phyloP scores from a whole-genome alignment of 2,797 vertebrate species.

The Poeciliopsis gracilis region DNA sequence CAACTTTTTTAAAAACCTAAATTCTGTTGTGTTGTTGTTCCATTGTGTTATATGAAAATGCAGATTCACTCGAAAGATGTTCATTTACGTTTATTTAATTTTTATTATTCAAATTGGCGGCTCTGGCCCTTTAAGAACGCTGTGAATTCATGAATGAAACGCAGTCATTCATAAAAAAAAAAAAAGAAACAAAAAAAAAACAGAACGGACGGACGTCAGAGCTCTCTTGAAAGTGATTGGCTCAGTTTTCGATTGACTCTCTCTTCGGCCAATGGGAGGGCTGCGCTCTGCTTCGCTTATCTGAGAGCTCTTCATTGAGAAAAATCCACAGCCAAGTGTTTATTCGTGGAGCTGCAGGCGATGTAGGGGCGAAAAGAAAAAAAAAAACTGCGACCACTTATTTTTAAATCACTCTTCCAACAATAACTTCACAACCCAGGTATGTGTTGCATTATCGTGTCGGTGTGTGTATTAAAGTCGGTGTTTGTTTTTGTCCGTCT shows the following conservation, averaged over 20 bases:
- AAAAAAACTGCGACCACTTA: constrained; percentile 31
- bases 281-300: constrained; percentile 11
- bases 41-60: background rate
- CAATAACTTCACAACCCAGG: constrained; percentile 37
- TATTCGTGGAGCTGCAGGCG: constrained; percentile 47
- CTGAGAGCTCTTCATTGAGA: constrained; percentile 75
- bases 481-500: background rate
- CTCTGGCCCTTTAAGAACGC: constrained; percentile 74
- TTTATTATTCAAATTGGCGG: background rate
- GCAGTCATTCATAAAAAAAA: constrained; percentile 77
- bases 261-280: constrained; percentile 59
- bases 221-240: constrained; percentile 64
- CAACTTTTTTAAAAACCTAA: background rate
- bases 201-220: constrained; percentile 37
- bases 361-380: constrained; percentile 44
- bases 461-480: background rate
- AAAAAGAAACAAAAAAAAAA: constrained; percentile 72
- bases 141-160: constrained; percentile 79
- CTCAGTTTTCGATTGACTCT: constrained; percentile 39
- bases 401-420: constrained; percentile 16
- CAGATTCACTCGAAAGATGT: background rate
- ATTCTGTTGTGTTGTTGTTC: background rate
- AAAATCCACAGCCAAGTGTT: constrained; percentile 73
- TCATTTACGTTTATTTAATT: background rate
- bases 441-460: constrained; percentile 33